A percentile compares a stretch with the other conserved stretches of the same genome.
Evolutionary conservation across 2,797 vertebrate species (phyloP).

Genomic region (Rhynchotus rufescens): DNA sequence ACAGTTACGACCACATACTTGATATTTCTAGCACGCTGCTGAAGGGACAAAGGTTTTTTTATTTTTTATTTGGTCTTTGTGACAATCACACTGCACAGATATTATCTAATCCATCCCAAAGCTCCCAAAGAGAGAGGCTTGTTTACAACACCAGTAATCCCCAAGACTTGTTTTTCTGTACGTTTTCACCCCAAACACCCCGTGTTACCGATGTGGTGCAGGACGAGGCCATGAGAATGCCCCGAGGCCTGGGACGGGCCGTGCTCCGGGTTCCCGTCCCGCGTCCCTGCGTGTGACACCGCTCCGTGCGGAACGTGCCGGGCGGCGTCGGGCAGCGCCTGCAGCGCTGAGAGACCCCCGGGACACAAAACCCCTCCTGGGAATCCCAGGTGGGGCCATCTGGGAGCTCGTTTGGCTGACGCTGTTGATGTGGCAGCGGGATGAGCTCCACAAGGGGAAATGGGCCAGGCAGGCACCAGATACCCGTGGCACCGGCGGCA

Average conservation of each 20-base stretch:
- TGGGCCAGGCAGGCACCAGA: background rate
- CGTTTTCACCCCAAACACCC: background rate
- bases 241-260: accelerated
- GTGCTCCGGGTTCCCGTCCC: too few species aligned
- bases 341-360: too few species aligned
- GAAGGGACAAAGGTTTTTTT: background rate
- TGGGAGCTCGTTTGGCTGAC: background rate
- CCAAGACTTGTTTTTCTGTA: background rate
- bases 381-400: background rate
- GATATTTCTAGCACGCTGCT: background rate
- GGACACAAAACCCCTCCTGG: accelerated
- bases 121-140: background rate
- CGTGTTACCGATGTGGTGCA: background rate
- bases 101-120: background rate
- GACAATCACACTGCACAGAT: background rate
- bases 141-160: conserved; percentile 3
- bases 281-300: too few species aligned
- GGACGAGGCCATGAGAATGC: background rate
- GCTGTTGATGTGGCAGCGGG: background rate
- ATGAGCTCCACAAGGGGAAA: background rate
- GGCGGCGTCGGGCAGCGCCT: too few species aligned
- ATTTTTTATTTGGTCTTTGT: background rate
- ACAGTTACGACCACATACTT: background rate
- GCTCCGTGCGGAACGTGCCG: too few species aligned
- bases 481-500: background rate